phyloP scores from a whole-genome alignment of 2,113 vertebrate genomes.

The Apodemus speciosus region DNA sequence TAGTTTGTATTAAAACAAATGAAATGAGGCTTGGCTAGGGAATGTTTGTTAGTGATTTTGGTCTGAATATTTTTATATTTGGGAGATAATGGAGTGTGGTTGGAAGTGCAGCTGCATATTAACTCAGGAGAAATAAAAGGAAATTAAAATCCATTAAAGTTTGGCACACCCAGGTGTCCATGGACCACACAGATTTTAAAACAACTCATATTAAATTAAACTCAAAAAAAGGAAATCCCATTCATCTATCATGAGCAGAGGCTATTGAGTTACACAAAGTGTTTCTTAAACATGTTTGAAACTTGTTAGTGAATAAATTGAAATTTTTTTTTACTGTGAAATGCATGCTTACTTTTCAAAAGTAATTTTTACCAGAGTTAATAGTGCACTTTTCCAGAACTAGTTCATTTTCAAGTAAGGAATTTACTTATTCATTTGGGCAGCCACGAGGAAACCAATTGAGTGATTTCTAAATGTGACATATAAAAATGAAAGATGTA shows the following conservation, averaged over 20 bases:
- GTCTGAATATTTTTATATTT: slow-evolving; percentile 40
- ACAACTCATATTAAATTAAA: slow-evolving; percentile 15
- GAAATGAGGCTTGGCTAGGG: slow-evolving; percentile 57
- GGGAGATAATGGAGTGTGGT: slow-evolving; percentile 43
- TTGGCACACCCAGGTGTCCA: slow-evolving; percentile 14
- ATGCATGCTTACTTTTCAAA: not conserved
- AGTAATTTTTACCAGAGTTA: slow-evolving; percentile 7
- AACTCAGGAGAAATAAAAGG: slow-evolving; percentile 56
- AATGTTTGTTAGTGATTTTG: slow-evolving; percentile 36
- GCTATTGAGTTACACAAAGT: not conserved
- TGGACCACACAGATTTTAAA: slow-evolving; percentile 36
- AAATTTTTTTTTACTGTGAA: not conserved
- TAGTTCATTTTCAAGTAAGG: slow-evolving; percentile 31
- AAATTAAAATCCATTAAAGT: slow-evolving; percentile 46
- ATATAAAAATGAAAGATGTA: slow-evolving; percentile 3
- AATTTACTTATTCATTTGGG: not conserved
- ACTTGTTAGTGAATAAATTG: slow-evolving; percentile 28
- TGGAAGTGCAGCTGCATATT: not conserved
- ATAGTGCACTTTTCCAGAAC: not conserved
- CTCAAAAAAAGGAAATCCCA: not conserved
- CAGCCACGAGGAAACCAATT: not conserved
- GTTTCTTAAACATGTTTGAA: slow-evolving; percentile 26
- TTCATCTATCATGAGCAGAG: not conserved
- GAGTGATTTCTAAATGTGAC: not conserved
- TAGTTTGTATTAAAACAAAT: slow-evolving; percentile 51